These are phyloP conservation scores for Sardinella longiceps DNA, from an alignment of 2,797 vertebrate genomes.

Conservation along the genomic window DNA sequence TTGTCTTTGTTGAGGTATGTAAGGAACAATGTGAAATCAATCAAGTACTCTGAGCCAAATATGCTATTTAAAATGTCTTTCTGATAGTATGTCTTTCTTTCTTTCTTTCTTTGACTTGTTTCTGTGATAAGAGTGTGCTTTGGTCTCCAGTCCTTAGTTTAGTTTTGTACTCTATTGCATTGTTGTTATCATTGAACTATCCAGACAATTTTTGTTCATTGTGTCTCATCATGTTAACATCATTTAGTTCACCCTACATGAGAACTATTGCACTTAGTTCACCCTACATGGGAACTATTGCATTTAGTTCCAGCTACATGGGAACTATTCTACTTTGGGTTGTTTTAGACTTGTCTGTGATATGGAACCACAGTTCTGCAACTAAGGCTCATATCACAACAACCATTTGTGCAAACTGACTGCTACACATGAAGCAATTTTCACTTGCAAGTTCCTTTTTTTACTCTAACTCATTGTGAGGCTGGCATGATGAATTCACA, in stretches of 20 bases:
- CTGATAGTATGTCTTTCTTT: background rate
- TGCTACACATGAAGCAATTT: background rate
- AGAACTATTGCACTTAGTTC: no score
- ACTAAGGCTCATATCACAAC: background rate
- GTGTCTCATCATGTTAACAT: background rate
- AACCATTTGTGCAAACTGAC: background rate
- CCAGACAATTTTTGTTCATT: background rate
- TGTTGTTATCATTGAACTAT: background rate
- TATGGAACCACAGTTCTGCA: background rate
- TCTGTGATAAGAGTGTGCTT: background rate
- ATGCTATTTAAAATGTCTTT: background rate
- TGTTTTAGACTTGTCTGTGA: background rate
- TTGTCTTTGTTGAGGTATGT: background rate
- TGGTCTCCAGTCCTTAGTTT: background rate
- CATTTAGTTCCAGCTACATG: no score
- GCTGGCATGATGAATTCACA: slow-evolving; percentile 7
- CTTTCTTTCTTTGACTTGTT: no score
- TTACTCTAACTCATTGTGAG: background rate
- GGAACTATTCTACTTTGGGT: background rate
- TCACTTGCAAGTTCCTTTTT: slow-evolving; percentile 4
- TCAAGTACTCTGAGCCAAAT: background rate
- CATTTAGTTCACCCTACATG: background rate
- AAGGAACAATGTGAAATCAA: background rate
- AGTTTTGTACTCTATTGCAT: background rate
- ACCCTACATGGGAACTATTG: no score